Conservation (phyloP, 2,888 invertebrate species). For the Arctia plantaginis region DNA sequence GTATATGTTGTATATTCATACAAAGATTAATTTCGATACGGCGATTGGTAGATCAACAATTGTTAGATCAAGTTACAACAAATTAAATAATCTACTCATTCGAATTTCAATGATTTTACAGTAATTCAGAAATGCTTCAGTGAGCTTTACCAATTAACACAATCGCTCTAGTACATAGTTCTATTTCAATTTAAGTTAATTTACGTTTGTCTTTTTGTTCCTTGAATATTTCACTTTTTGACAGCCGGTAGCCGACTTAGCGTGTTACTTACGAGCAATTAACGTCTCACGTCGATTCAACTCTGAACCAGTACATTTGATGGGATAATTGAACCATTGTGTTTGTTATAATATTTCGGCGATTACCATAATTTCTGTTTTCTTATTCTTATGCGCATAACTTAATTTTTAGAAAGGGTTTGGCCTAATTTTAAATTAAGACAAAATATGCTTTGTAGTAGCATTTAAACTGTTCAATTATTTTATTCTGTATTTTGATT, state of each 20-base stretch:
- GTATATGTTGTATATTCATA: too few relatives aligned
- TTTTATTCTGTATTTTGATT: neutral
- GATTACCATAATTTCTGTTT: slow-evolving; percentile 26
- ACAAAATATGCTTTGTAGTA: neutral
- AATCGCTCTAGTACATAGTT: neutral
- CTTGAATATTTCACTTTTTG: slow-evolving; percentile 38
- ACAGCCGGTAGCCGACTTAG: slow-evolving; percentile 65
- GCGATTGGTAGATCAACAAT: too few relatives aligned
- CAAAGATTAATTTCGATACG: too few relatives aligned
- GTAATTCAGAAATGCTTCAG: neutral
- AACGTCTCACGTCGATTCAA: slow-evolving; percentile 47
- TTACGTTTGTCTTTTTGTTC: slow-evolving; percentile 50
- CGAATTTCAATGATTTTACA: neutral
- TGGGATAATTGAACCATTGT: slow-evolving; percentile 57
- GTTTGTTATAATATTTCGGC: slow-evolving; percentile 36
- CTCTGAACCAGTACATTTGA: slow-evolving; percentile 48
- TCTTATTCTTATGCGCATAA: slow-evolving; percentile 34
- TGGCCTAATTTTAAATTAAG: neutral
- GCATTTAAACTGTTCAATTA: neutral
- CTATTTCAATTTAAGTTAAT: slow-evolving; percentile 61
- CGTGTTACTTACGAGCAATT: slow-evolving; percentile 81
- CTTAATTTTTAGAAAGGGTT: slow-evolving; percentile 10
- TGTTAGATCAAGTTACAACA: too few relatives aligned
- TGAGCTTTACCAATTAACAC: neutral
- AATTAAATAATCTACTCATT: neutral